phyloP scores from a whole-genome alignment of 1,140 invertebrate species.

The Penaeus japonicus region DNA sequence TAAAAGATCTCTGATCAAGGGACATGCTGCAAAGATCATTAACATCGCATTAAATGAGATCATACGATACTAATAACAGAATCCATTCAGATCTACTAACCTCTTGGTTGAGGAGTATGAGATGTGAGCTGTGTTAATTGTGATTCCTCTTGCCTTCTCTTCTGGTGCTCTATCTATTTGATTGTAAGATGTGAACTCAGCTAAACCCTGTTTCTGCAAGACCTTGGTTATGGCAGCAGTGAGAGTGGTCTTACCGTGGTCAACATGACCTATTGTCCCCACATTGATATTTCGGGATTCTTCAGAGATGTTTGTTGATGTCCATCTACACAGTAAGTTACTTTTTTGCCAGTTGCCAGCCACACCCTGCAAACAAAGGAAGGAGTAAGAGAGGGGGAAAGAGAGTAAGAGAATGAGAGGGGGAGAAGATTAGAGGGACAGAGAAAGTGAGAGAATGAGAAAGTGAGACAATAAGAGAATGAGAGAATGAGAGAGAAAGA shows the following conservation, averaged over 20 bases:
- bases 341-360: neutral
- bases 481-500: neutral
- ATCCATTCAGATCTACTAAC: neutral
- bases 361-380: neutral
- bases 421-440: no score
- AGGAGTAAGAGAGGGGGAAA: neutral
- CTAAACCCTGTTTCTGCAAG: constrained; percentile 67
- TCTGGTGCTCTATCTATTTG: constrained; percentile 95
- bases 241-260: constrained; percentile 70
- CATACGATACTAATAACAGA: constrained; percentile 36
- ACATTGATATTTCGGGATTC: constrained; percentile 26
- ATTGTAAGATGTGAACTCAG: constrained; percentile 83
- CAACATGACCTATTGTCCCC: constrained; percentile 68
- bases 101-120: constrained; percentile 71
- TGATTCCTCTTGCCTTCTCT: constrained; percentile 93
- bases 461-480: no score
- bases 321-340: neutral
- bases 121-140: constrained; percentile 94
- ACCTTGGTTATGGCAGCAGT: constrained; percentile 68
- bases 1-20: no score
- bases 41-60: neutral
- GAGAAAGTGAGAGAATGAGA: no score
- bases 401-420: no score
- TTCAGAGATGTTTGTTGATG: neutral
- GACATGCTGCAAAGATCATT: neutral